phyloP scores from a whole-genome alignment of 2,113 vertebrate species.

The Elephantulus edwardii region DNA sequence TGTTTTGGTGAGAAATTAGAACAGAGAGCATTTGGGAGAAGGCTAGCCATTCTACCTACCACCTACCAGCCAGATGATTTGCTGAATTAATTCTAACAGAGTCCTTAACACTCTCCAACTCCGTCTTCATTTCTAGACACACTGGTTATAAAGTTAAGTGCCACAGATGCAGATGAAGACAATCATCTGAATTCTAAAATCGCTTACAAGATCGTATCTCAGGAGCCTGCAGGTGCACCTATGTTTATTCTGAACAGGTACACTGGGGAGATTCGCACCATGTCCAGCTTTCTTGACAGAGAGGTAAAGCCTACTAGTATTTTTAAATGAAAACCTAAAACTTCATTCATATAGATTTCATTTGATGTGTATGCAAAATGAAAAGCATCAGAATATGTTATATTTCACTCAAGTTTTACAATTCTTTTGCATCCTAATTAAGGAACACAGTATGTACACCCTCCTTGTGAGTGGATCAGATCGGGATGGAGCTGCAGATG shows the following conservation, averaged over 20 bases:
- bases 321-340: conserved; percentile 33
- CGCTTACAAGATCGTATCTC: conserved; percentile 87
- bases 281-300: conserved; percentile 88
- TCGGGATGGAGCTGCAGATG: conserved; percentile 83
- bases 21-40: not conserved
- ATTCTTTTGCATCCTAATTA: conserved; percentile 57
- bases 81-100: conserved; percentile 25
- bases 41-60: not conserved
- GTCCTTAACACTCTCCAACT: not conserved
- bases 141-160: conserved; percentile 88
- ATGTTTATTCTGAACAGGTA: conserved; percentile 89
- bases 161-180: conserved; percentile 90
- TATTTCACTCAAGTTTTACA: conserved; percentile 3
- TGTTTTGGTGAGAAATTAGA: not conserved
- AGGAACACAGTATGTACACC: conserved; percentile 88
- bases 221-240: conserved; percentile 79
- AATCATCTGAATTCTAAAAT: conserved; percentile 85
- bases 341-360: not conserved
- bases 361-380: not conserved
- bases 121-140: conserved; percentile 84
- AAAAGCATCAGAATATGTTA: not conserved
- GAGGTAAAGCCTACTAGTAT: conserved; percentile 87
- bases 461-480: conserved; percentile 88
- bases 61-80: not conserved
- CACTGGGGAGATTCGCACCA: conserved; percentile 88